Evolutionary conservation across 2,797 vertebrate genomes (phyloP).

Genomic region (Cryptoprocta ferox): DNA sequence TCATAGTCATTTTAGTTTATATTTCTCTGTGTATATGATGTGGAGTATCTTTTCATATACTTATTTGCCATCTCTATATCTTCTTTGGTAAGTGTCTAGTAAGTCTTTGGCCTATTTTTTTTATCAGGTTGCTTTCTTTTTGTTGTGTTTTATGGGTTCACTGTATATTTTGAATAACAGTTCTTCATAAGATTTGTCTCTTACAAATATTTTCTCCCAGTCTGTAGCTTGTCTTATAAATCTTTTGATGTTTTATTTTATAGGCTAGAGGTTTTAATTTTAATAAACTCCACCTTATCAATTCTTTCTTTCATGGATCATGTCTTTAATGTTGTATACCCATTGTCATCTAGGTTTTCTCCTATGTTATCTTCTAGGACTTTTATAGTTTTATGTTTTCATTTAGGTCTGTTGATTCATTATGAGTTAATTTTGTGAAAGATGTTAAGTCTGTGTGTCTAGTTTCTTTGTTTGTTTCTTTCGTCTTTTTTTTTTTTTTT

Average conservation of each 20-base stretch:
- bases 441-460: not conserved
- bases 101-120: not conserved
- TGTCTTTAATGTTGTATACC: not conserved
- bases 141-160: not conserved
- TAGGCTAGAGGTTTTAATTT: not conserved
- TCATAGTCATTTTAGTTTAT: not conserved
- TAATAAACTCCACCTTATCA: not conserved
- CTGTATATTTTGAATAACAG: not conserved
- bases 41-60: not conserved
- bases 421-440: not conserved
- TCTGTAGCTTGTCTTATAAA: not conserved
- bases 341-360: not conserved
- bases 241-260: not conserved
- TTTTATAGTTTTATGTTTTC: not conserved
- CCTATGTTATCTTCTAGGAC: not conserved
- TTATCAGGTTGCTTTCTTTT: not conserved
- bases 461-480: not conserved
- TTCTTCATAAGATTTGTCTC: not conserved
- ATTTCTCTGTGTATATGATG: not conserved
- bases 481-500: not conserved
- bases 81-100: not conserved
- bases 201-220: not conserved
- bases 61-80: not conserved
- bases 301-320: not conserved
- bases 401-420: not conserved